phyloP scores from a whole-genome alignment of 2,888 invertebrate species.

The Brachylomia viminalis region DNA sequence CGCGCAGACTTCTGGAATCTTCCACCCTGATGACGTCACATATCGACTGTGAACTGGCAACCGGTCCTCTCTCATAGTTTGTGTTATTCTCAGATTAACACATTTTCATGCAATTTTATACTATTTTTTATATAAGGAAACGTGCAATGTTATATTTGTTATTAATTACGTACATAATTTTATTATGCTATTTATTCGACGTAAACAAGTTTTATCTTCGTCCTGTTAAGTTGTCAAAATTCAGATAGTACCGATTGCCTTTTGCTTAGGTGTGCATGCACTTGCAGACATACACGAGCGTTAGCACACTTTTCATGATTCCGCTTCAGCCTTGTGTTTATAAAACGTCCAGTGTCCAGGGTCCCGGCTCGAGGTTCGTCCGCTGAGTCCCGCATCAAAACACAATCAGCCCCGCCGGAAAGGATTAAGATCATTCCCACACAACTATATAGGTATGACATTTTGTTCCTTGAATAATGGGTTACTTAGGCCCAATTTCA shows the following conservation, averaged over 20 bases:
- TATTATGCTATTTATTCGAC: too few relatives aligned
- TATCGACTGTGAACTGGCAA: too few relatives aligned
- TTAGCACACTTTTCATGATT: background rate
- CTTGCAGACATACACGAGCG: background rate
- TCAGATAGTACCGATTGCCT: too few relatives aligned
- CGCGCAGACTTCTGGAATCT: background rate
- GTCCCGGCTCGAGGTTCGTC: slow-evolving; percentile 73
- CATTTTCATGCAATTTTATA: too few relatives aligned
- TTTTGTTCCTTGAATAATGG: slow-evolving; percentile 79
- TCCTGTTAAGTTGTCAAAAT: too few relatives aligned
- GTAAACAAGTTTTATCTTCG: too few relatives aligned
- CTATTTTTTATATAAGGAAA: too few relatives aligned
- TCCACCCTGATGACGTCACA: background rate
- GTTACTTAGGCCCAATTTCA: too few relatives aligned
- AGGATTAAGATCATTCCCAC: slow-evolving; percentile 80
- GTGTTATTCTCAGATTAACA: too few relatives aligned
- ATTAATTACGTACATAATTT: too few relatives aligned
- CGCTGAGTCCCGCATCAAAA: slow-evolving; percentile 81
- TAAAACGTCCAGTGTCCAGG: slow-evolving; percentile 48
- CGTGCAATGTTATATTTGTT: too few relatives aligned
- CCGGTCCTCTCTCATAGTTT: too few relatives aligned
- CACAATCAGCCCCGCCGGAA: slow-evolving; percentile 79
- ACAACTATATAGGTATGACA: slow-evolving; percentile 78
- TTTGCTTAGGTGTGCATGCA: background rate
- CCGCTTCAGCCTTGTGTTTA: slow-evolving; percentile 58